phyloP scores from a whole-genome alignment of 2,797 vertebrate genomes.

The Poeciliopsis presidionis region DNA sequence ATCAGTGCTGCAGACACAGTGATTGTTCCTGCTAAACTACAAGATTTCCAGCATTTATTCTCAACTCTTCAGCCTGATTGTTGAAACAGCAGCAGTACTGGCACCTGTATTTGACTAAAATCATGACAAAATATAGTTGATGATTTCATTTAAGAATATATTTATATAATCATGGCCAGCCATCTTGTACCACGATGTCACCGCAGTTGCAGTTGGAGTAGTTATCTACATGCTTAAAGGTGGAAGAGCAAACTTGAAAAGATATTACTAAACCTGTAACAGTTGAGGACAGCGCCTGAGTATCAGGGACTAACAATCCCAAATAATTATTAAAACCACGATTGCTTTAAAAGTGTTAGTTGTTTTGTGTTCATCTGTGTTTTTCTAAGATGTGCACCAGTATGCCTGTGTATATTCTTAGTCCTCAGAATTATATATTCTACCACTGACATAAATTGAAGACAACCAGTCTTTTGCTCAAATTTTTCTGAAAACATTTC shows the following conservation, averaged over 20 bases:
- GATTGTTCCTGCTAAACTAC: slow-evolving; percentile 29
- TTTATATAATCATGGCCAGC: background rate
- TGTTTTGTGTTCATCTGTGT: background rate
- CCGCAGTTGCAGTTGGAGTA: background rate
- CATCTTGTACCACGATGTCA: background rate
- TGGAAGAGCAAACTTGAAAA: background rate
- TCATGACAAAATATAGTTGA: background rate
- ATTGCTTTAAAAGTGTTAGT: background rate
- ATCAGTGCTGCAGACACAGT: slow-evolving; percentile 40
- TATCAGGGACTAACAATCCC: slow-evolving; percentile 43
- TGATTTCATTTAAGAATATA: background rate
- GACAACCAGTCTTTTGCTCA: too few relatives aligned
- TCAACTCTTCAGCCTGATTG: background rate
- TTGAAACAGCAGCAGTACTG: background rate
- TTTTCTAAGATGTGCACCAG: background rate
- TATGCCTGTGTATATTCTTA: background rate
- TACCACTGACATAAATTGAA: too few relatives aligned
- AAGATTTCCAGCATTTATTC: slow-evolving; percentile 48
- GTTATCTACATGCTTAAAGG: background rate
- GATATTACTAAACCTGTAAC: slow-evolving; percentile 18
- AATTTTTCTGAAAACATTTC: too few relatives aligned
- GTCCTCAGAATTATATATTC: too few relatives aligned
- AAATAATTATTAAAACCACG: slow-evolving; percentile 23
- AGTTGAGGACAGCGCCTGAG: slow-evolving; percentile 10
- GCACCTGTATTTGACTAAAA: background rate